A percentile compares a stretch with the other conserved stretches of the same genome.
Conservation (phyloP, 2,797 vertebrate species). For the Tangara arthus region DNA sequence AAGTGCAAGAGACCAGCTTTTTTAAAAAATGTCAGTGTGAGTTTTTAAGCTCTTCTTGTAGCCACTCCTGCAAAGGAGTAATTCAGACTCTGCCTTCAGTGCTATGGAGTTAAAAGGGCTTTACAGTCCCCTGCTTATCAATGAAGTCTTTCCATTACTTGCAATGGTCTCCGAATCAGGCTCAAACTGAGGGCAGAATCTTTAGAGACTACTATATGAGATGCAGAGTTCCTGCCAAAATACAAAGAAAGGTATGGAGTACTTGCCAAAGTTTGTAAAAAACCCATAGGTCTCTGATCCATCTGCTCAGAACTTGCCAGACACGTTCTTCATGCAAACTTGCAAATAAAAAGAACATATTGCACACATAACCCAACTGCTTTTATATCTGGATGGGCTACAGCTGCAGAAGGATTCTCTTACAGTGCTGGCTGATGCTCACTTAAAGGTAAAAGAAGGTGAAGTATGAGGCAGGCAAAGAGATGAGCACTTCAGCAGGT, state of each 20-base stretch:
- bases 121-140: slow-evolving; percentile 26
- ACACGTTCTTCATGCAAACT: slow-evolving; percentile 69
- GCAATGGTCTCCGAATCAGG: background rate
- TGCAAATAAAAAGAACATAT: slow-evolving; percentile 68
- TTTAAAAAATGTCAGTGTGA: background rate
- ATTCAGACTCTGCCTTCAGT: background rate
- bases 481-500: background rate
- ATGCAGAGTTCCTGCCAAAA: slow-evolving; percentile 63
- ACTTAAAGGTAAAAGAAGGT: slow-evolving; percentile 51
- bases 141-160: slow-evolving; percentile 45
- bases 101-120: background rate
- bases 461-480: background rate
- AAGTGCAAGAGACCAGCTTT: background rate
- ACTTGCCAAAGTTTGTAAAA: slow-evolving; percentile 66
- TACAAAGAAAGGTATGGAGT: slow-evolving; percentile 66
- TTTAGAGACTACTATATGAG: slow-evolving; percentile 64
- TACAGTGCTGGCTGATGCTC: background rate
- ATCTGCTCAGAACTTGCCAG: slow-evolving; percentile 66
- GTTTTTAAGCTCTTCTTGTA: slow-evolving; percentile 10
- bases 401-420: slow-evolving; percentile 50
- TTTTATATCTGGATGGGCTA: slow-evolving; percentile 37
- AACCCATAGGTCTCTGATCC: slow-evolving; percentile 43
- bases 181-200: slow-evolving; percentile 52
- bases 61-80: background rate
- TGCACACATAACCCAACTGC: slow-evolving; percentile 41